A percentile compares a stretch with the other conserved stretches of the same genome.
These are phyloP conservation scores for Eupithecia pulchellata DNA, from an alignment of 2,888 invertebrate species.

Conservation along the genomic window DNA sequence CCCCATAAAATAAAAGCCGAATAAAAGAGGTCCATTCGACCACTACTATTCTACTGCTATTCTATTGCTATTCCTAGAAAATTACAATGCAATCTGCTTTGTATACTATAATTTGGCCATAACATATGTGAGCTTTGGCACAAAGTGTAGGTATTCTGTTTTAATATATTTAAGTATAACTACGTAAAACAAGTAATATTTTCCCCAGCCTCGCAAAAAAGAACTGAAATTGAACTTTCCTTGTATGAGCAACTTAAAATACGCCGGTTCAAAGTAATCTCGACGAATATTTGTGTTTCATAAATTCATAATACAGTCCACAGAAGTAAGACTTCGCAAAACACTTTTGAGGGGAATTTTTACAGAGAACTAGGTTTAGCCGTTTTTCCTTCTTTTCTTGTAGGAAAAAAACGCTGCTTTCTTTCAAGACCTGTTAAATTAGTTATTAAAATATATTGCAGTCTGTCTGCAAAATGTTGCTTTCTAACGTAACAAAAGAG, in stretches of 20 bases:
- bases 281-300: slow-evolving; percentile 7
- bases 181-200: not conserved
- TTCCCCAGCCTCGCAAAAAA: not conserved
- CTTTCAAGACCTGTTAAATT: not conserved
- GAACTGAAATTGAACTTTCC: not conserved
- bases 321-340: not conserved
- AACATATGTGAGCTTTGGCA: not conserved
- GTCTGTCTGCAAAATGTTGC: not conserved
- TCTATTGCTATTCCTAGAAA: too few species aligned
- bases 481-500: not conserved
- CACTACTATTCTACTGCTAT: not conserved
- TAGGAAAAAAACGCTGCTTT: not conserved
- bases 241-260: slow-evolving; percentile 6
- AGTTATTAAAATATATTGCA: not conserved
- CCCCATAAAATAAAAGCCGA: too few species aligned
- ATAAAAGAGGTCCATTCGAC: too few species aligned
- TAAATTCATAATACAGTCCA: not conserved
- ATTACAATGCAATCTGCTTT: too few species aligned
- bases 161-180: not conserved
- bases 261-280: slow-evolving; percentile 18
- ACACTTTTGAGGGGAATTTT: not conserved
- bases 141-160: not conserved
- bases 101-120: too few species aligned
- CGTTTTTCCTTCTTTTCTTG: not conserved
- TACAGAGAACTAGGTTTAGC: not conserved